Evolutionary conservation across 2,888 invertebrate species (phyloP).

Genomic region (Dichetophora obliterata): DNA sequence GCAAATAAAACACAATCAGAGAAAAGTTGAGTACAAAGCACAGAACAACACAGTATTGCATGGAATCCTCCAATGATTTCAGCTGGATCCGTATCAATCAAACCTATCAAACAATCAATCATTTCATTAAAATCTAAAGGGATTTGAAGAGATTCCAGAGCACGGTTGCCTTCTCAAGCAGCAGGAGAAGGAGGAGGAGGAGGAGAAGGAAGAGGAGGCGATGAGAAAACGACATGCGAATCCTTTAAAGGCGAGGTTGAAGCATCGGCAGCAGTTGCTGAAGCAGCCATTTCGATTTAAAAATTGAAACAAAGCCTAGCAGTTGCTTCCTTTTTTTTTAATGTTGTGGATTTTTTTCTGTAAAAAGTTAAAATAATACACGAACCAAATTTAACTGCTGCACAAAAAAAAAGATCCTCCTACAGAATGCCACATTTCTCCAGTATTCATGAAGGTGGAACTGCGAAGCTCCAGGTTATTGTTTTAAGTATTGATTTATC

Average conservation of each 20-base stretch:
- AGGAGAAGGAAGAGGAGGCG: too few relatives aligned
- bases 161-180: not conserved
- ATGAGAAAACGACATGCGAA: too few relatives aligned
- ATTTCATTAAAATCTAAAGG: constrained; percentile 24
- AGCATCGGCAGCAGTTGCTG: not conserved
- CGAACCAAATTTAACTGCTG: too few relatives aligned
- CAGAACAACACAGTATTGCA: not conserved
- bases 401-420: too few relatives aligned
- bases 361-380: too few relatives aligned
- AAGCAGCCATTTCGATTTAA: not conserved
- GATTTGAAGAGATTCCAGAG: not conserved
- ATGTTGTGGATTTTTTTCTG: too few relatives aligned
- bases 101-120: constrained; percentile 24
- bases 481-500: not conserved
- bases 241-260: not conserved
- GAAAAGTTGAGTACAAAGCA: not conserved
- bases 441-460: too few relatives aligned
- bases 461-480: too few relatives aligned
- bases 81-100: constrained; percentile 14
- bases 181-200: not conserved
- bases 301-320: not conserved
- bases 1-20: not conserved
- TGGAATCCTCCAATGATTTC: not conserved
- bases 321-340: not conserved
- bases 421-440: too few relatives aligned